phyloP scores from a whole-genome alignment of 2,888 invertebrate genomes.

The Ferdinandea cuprea region DNA sequence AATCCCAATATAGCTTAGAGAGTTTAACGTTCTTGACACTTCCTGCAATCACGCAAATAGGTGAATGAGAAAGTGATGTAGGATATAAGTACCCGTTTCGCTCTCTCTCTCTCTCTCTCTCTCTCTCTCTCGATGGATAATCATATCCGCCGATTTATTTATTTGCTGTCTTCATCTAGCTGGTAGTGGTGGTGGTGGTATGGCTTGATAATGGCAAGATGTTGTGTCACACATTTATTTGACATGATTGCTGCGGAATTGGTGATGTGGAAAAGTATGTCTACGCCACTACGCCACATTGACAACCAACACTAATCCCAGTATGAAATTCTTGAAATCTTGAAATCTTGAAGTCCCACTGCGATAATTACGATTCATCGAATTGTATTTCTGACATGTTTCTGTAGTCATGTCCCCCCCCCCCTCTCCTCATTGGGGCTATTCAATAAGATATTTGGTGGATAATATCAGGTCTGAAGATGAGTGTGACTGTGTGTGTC shows the following conservation, averaged over 20 bases:
- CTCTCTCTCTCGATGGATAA: slow-evolving; percentile 71
- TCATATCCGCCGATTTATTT: slow-evolving; percentile 74
- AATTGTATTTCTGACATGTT: slow-evolving; percentile 62
- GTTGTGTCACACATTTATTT: slow-evolving; percentile 71
- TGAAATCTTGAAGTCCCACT: slow-evolving; percentile 47
- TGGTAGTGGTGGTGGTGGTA: too few relatives aligned
- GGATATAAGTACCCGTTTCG: slow-evolving; percentile 63
- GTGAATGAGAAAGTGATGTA: slow-evolving; percentile 22
- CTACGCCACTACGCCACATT: slow-evolving; percentile 45
- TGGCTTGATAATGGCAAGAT: slow-evolving; percentile 13
- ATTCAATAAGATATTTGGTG: slow-evolving; percentile 22
- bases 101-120: too few relatives aligned
- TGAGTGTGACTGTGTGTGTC: slow-evolving; percentile 40
- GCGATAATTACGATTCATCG: slow-evolving; percentile 74
- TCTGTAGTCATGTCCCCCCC: background rate
- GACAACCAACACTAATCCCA: slow-evolving; percentile 44
- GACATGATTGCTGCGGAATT: slow-evolving; percentile 65
- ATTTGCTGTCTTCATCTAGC: slow-evolving; percentile 59
- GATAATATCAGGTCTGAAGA: slow-evolving; percentile 47
- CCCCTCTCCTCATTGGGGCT: too few relatives aligned
- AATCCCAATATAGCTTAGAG: slow-evolving; percentile 59
- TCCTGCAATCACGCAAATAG: slow-evolving; percentile 68
- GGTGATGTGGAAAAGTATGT: slow-evolving; percentile 51
- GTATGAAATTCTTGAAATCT: slow-evolving; percentile 34
- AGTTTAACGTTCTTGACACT: slow-evolving; percentile 73